Percentiles rank a stretch among this genome's conserved stretches.
Conservation (phyloP, 2,797 vertebrate genomes). For the Sternarchorhynchus goeldii region DNA sequence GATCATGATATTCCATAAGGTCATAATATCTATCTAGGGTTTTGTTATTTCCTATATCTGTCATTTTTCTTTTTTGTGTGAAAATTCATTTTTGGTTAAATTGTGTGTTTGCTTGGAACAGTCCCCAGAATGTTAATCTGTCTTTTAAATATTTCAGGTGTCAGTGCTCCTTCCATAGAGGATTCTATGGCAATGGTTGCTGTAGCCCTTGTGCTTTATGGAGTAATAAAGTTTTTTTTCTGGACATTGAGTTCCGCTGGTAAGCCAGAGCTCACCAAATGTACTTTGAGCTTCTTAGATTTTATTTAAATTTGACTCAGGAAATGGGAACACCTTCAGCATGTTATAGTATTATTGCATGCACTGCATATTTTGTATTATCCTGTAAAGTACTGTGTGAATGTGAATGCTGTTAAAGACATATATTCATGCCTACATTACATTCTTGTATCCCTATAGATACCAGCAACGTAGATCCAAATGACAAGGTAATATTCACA, state of each 20-base stretch:
- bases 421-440: background rate
- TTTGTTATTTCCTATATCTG: background rate
- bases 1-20: background rate
- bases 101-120: background rate
- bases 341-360: background rate
- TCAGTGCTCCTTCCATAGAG: constrained; percentile 77
- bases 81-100: background rate
- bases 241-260: constrained; percentile 73
- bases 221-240: constrained; percentile 74
- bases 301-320: background rate
- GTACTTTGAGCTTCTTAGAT: background rate
- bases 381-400: background rate
- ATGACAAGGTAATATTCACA: constrained; percentile 2
- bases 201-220: constrained; percentile 81
- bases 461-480: background rate
- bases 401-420: background rate
- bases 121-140: background rate
- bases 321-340: background rate
- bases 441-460: background rate
- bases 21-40: too few species aligned
- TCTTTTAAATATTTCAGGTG: constrained; percentile 64
- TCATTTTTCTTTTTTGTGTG: background rate
- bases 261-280: constrained; percentile 41
- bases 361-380: background rate
- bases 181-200: constrained; percentile 85